Evolutionary conservation across 2,113 vertebrate species (phyloP), one percentile per base, ranked within the genome.

Genomic region (Corythaixoides concolor): DNA sequence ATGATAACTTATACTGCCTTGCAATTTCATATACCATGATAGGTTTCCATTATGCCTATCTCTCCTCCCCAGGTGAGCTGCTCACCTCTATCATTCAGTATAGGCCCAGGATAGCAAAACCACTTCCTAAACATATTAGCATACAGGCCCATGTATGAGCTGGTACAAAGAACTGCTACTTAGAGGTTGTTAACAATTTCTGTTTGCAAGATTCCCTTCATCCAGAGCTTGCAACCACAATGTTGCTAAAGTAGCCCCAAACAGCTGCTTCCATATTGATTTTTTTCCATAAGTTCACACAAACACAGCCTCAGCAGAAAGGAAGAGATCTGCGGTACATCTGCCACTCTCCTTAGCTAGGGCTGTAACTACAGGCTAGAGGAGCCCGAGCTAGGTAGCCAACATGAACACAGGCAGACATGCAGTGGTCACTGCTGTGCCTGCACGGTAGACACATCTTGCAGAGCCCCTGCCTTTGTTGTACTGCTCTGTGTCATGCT

Each of bases 251-350:
- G 43, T 23, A n/a, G 41, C 20, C 37, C 17, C 26, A 63, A 84
- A 18, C 27, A 82, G 24, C 56, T 55, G 24, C 56, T 89, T 87
- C 45, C 52, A 70, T 28, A n/a, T 15, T 0, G 5, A 3, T 70
- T 70, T 74, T 70, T 74, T 77, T 77, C 63, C 50, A 47, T 15
- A 11, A 7, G 23, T 32, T 83, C 32, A 58, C 39, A 23, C 18
- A 33, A 35, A 5, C 3, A 3, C 6, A 79, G 37, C n/a, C 59
- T 8, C 47, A 91, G 16, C 37, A 79, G 41, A 72, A 72, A 74
- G 22, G n/a, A 88, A 59, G 15, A 26, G 23, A 63, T 11, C 37
- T 18, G 1, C 0, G 1, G 15, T 17, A 3, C 5, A 6, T 9
- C n/a, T 55, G 47, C 52, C 24, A 43, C 17, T 19, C 75, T 47